Evolutionary conservation across 1,140 invertebrate genomes (phyloP).

Genomic region (Drosophila kikkawai): DNA sequence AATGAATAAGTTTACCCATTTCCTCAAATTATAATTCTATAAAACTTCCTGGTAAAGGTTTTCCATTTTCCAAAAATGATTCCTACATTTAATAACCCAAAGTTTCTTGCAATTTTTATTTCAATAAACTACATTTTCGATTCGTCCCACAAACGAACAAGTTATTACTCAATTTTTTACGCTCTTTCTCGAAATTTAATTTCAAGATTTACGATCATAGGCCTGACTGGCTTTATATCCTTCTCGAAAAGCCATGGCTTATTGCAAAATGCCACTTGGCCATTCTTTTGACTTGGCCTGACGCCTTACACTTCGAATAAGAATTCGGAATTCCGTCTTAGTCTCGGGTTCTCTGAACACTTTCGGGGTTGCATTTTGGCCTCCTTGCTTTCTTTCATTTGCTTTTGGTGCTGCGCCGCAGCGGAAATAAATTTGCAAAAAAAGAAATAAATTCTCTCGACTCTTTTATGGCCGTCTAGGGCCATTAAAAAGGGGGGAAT

Average conservation of each 20-base stretch:
- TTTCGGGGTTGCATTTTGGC: conserved; percentile 47
- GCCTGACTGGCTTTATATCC: conserved; percentile 23
- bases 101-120: not conserved
- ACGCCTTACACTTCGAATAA: conserved; percentile 11
- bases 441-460: conserved; percentile 68
- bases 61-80: no score
- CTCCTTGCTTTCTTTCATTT: conserved; percentile 10
- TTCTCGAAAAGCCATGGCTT: conserved; percentile 12
- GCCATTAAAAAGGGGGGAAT: conserved; percentile 57
- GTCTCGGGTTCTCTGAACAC: conserved; percentile 32
- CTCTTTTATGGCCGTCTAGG: conserved; percentile 77
- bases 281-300: conserved; percentile 20
- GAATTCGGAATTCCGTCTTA: conserved; percentile 41
- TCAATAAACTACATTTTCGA: not conserved
- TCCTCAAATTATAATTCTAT: no score
- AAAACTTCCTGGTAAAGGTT: no score
- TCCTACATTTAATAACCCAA: not conserved
- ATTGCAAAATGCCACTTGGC: conserved; percentile 19
- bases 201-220: conserved; percentile 26
- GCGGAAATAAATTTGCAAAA: conserved; percentile 71
- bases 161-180: conserved; percentile 8
- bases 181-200: conserved; percentile 21
- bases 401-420: conserved; percentile 41
- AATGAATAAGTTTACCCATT: not conserved
- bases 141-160: not conserved